Percentiles rank a stretch among this genome's conserved stretches.
These are phyloP conservation scores for Ceratosolen fusciceps DNA, from an alignment of 1,140 invertebrate species.

Conservation along the genomic window DNA sequence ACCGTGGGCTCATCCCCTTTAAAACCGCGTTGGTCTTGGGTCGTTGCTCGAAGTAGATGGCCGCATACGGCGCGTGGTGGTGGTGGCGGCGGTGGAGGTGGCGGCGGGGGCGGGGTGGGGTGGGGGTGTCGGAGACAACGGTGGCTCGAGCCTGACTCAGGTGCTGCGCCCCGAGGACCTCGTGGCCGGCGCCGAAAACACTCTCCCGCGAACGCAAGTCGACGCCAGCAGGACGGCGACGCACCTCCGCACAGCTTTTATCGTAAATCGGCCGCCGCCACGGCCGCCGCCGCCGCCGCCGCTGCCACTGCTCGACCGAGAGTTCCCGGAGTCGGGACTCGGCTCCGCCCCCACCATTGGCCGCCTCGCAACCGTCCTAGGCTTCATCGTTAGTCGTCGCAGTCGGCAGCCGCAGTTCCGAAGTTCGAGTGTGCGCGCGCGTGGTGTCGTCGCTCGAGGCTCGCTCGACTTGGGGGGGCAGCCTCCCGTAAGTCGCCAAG, in stretches of 20 bases:
- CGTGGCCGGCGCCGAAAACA: constrained; percentile 30
- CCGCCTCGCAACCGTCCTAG: background rate
- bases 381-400: too few relatives aligned
- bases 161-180: constrained; percentile 27
- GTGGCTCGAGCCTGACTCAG: background rate
- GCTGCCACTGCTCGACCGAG: too few relatives aligned
- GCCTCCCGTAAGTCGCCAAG: background rate
- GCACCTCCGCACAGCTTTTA: too few relatives aligned
- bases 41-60: too few relatives aligned
- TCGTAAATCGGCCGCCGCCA: too few relatives aligned
- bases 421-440: background rate
- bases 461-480: background rate
- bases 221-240: background rate
- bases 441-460: background rate
- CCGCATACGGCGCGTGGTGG: too few relatives aligned
- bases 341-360: background rate
- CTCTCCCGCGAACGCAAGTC: background rate
- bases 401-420: too few relatives aligned
- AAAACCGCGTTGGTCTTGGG: background rate
- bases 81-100: background rate
- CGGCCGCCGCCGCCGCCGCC: too few relatives aligned
- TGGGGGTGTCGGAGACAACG: too few relatives aligned
- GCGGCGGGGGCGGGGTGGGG: background rate
- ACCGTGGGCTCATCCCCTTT: too few relatives aligned
- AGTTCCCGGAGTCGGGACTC: background rate